phyloP scores from a whole-genome alignment of 2,797 vertebrate genomes.

The Scolopax bukidnonensis region DNA sequence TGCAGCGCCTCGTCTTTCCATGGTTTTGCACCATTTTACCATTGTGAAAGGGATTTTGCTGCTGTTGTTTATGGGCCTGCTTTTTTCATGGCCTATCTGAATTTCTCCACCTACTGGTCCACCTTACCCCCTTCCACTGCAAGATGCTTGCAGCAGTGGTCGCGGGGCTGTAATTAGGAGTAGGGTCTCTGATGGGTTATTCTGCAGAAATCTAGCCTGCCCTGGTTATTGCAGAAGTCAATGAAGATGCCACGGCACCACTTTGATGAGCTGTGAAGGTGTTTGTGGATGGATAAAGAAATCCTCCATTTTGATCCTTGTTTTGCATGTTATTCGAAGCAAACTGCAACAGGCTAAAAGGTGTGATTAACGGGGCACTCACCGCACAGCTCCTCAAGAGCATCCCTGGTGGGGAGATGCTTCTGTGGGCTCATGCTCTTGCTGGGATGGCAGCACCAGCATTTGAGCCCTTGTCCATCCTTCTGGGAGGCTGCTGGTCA shows the following conservation, averaged over 20 bases:
- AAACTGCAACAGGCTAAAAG: not conserved
- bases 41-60: not conserved
- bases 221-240: not conserved
- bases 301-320: not conserved
- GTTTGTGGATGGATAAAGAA: not conserved
- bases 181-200: not conserved
- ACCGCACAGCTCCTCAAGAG: not conserved
- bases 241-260: accelerated
- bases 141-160: not conserved
- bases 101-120: not conserved
- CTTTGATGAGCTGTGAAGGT: not conserved
- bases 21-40: not conserved
- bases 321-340: not conserved
- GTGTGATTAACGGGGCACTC: not conserved
- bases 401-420: not conserved
- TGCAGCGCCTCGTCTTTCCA: accelerated
- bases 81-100: not conserved
- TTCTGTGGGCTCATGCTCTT: not conserved
- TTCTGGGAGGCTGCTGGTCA: not conserved
- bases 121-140: not conserved
- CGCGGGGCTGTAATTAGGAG: not conserved
- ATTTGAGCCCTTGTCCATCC: accelerated
- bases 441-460: not conserved
- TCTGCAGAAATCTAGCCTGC: not conserved
- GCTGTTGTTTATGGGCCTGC: not conserved